A percentile compares a stretch with the other conserved stretches of the same genome.
Evolutionary conservation across 2,888 invertebrate genomes (phyloP).

Genomic region (Ichneumoninae sp.): DNA sequence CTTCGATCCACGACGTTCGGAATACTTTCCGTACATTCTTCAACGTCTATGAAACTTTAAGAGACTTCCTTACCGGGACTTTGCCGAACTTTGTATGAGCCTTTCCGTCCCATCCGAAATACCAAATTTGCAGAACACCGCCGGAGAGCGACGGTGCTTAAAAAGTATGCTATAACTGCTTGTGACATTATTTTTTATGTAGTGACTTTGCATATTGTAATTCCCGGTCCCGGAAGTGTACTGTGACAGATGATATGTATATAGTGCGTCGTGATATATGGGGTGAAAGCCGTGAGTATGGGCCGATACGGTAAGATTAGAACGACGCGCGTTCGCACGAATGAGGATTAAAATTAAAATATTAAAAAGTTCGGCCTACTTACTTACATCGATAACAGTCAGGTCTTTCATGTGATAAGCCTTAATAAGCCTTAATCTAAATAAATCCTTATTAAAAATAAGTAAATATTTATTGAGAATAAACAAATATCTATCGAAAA

Average conservation of each 20-base stretch:
- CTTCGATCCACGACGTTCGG: no score
- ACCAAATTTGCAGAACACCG: not conserved
- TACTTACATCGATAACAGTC: no score
- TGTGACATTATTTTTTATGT: not conserved
- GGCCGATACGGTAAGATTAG: no score
- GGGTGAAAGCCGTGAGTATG: no score
- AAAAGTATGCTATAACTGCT: constrained; percentile 5
- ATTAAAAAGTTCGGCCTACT: no score
- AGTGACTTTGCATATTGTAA: not conserved
- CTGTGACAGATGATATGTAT: not conserved
- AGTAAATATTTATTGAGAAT: no score
- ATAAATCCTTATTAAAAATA: no score
- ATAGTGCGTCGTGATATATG: not conserved
- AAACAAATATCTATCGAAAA: no score
- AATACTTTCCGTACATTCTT: not conserved
- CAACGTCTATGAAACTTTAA: constrained; percentile 4
- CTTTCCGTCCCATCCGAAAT: not conserved
- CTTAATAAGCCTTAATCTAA: no score
- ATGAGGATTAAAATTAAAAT: no score
- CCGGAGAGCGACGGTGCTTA: not conserved
- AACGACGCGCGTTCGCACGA: no score
- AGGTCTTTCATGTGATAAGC: no score
- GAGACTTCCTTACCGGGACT: not conserved
- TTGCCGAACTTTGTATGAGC: not conserved
- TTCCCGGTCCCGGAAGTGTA: not conserved